Percentiles rank a stretch among this genome's conserved stretches.
phyloP scores from a whole-genome alignment of 53 echinoderm and acorn worm species.

The Echinarachnius parma region DNA sequence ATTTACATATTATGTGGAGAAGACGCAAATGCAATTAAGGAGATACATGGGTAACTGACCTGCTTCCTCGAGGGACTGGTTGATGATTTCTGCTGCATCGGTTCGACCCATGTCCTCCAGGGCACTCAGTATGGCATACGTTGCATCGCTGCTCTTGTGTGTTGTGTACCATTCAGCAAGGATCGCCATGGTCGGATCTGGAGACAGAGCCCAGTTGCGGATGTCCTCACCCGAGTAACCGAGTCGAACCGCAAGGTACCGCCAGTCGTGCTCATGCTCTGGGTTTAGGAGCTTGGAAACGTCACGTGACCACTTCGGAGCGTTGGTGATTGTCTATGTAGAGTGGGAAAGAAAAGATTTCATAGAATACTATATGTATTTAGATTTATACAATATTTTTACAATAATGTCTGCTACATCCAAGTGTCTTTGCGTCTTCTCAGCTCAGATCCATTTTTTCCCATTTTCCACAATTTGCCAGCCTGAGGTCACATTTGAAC shows the following conservation, averaged over 20 bases:
- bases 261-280: slow-evolving; percentile 53
- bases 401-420: too few relatives aligned
- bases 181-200: slow-evolving; percentile 89
- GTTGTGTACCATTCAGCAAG: slow-evolving; percentile 92
- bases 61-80: slow-evolving; percentile 69
- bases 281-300: slow-evolving; percentile 52
- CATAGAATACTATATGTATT: too few relatives aligned
- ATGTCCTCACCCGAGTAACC: slow-evolving; percentile 83
- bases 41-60: too few relatives aligned
- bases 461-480: too few relatives aligned
- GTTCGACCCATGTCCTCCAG: slow-evolving; percentile 85
- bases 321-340: slow-evolving; percentile 56
- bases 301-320: slow-evolving; percentile 59
- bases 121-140: slow-evolving; percentile 80
- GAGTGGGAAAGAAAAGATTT: too few relatives aligned
- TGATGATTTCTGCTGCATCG: slow-evolving; percentile 69
- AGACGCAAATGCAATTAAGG: too few relatives aligned
- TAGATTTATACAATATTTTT: too few relatives aligned
- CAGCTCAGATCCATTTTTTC: too few relatives aligned
- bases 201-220: slow-evolving; percentile 89
- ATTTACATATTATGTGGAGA: too few relatives aligned
- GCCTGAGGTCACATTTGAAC: too few relatives aligned
- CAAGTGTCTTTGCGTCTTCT: too few relatives aligned
- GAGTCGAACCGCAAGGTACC: slow-evolving; percentile 76
- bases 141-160: slow-evolving; percentile 89